Percentiles rank a stretch among this genome's conserved stretches.
phyloP scores from a whole-genome alignment of 2,113 vertebrate genomes.

The Varanus salvator region DNA sequence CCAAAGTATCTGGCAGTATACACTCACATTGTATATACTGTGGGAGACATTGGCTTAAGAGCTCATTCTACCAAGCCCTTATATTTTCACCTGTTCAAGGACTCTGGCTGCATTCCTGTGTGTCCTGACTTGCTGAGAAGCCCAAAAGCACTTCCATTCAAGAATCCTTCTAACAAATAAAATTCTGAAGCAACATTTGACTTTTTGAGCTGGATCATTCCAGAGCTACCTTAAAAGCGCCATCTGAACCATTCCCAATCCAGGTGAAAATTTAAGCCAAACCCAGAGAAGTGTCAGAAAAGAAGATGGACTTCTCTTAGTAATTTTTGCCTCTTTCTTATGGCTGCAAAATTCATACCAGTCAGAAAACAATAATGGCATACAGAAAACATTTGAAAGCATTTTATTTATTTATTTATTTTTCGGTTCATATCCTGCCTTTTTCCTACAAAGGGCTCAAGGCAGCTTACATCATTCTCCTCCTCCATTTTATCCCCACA shows the following conservation, averaged over 20 bases:
- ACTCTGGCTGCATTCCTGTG: too few relatives aligned
- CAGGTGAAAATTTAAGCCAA: background rate
- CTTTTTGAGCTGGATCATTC: background rate
- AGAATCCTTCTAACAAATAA: background rate
- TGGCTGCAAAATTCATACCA: background rate
- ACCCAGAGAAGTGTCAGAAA: too few relatives aligned
- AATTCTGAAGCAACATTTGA: background rate
- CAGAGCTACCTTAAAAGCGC: background rate
- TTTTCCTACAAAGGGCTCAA: too few relatives aligned
- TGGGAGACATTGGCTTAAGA: background rate
- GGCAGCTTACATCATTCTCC: too few relatives aligned
- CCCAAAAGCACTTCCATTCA: too few relatives aligned
- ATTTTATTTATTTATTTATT: too few relatives aligned
- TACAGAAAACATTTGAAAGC: conserved; percentile 38
- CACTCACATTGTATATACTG: too few relatives aligned
- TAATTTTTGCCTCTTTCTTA: background rate
- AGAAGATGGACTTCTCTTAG: background rate
- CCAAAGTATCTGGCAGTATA: background rate
- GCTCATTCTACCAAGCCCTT: too few relatives aligned
- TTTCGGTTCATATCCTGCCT: too few relatives aligned
- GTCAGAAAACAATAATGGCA: background rate
- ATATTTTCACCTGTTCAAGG: too few relatives aligned
- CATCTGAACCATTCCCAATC: background rate
- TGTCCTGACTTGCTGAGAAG: too few relatives aligned
- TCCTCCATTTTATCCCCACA: too few relatives aligned